phyloP scores from a whole-genome alignment of 1,140 invertebrate species.

The Aphaenogaster rudis region DNA sequence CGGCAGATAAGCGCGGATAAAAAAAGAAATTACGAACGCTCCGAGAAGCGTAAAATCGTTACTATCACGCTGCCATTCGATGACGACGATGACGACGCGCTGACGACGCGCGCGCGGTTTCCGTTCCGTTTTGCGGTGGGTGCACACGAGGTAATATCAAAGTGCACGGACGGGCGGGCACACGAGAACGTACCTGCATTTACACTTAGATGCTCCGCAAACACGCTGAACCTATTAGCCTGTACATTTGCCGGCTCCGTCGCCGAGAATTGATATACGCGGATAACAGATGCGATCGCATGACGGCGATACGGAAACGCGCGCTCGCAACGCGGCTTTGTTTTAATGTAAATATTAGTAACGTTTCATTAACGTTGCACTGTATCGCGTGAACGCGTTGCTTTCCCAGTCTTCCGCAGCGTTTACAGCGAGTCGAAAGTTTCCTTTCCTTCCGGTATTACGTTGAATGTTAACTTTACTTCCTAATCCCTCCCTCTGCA shows the following conservation, averaged over 20 bases:
- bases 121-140: constrained; percentile 2
- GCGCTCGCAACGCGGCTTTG: background rate
- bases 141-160: constrained; percentile 19
- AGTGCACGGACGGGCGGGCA: constrained; percentile 7
- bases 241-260: constrained; percentile 62
- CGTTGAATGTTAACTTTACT: background rate
- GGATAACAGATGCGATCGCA: constrained; percentile 29
- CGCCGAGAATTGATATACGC: constrained; percentile 65
- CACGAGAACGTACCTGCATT: constrained; percentile 57
- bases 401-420: background rate
- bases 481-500: too few relatives aligned
- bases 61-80: background rate
- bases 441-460: background rate
- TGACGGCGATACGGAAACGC: constrained; percentile 25
- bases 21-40: background rate
- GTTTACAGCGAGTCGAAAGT: background rate
- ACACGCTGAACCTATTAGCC: constrained; percentile 73
- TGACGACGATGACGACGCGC: background rate
- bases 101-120: constrained; percentile 30
- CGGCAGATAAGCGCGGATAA: background rate
- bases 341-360: constrained; percentile 51
- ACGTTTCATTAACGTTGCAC: background rate
- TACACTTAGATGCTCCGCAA: constrained; percentile 68
- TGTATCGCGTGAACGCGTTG: background rate
- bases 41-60: constrained; percentile 47